Percentiles rank a stretch among this genome's conserved stretches.
These are phyloP conservation scores for Manacus vitellinus DNA, from an alignment of 2,113 vertebrate genomes.

Conservation along the genomic window DNA sequence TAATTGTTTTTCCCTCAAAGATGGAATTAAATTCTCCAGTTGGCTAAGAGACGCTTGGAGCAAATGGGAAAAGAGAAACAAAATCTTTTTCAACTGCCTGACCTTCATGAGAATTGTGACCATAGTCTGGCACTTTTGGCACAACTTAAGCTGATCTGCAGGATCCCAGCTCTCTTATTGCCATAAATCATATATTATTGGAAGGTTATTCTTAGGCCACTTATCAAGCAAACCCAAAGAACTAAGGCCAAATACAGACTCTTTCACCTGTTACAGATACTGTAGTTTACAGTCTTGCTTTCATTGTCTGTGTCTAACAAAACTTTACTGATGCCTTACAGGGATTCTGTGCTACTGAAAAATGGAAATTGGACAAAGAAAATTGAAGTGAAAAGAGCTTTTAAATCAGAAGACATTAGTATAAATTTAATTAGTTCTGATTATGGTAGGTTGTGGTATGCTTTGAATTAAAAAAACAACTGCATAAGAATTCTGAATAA, in stretches of 20 bases:
- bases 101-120: not conserved
- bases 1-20: not conserved
- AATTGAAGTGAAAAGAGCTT: constrained; percentile 84
- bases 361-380: constrained; percentile 89
- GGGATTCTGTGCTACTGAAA: constrained; percentile 87
- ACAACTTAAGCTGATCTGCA: not conserved
- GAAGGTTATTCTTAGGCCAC: not conserved
- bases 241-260: not conserved
- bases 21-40: not conserved
- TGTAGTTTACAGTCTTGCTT: not conserved
- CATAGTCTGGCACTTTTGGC: not conserved
- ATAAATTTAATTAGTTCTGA: constrained; percentile 95
- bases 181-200: not conserved
- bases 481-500: not conserved
- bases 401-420: constrained; percentile 85
- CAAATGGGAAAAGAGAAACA: not conserved
- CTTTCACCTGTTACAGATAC: not conserved
- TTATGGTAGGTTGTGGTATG: constrained; percentile 81
- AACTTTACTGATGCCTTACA: constrained; percentile 58
- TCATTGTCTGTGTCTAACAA: not conserved
- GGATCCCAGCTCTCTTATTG: not conserved
- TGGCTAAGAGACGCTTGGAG: not conserved
- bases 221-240: not conserved
- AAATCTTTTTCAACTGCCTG: not conserved
- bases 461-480: constrained; percentile 9